Base-by-base conservation (phyloP, 2,113 vertebrate genomes). In the Anhinga anhinga region DNA sequence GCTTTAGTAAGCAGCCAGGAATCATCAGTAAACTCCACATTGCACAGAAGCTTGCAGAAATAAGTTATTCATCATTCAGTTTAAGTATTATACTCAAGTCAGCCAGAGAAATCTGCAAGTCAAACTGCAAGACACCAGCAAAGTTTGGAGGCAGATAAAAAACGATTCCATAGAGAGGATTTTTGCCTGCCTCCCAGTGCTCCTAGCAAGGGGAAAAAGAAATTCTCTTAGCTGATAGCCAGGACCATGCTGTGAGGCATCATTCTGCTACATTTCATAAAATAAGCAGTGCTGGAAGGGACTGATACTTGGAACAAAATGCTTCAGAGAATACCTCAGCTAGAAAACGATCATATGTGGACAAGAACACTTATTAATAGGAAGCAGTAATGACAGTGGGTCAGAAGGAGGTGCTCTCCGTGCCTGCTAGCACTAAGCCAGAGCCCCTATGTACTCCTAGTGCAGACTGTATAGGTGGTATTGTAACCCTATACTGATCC, bases 51-150 rank as follows among this genome's bases (percentile, higher is more conserved):
- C 50, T 80, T 70, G 45, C 42, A 94, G 47, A 94, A 97, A 17
- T 76, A 92, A 78, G 66, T 76, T 66, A 77, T 66, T 38, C 40
- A 47, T 87, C 53, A 77, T 42, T 93, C 49, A 65, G 20, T 72
- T 79, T 44, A 91, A 89, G 58, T 61, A 95, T 84, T 72, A 85
- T 36, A 79, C 62, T 85, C 55, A 76, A 86, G 65, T 58, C 58
- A 90, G 50, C 53, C 53, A 90, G 67, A 77, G n/a, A 94, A 96
- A 90, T 91, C 70, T 94, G 67, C 87, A 91, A 95, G 70, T 93
- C 74, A 87, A 86, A 86, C 59, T 90, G 49, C 58, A 94, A 94
- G 55, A 70, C 62, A 90, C 17, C 70, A 84, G 80, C 25, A 73
- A 95, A 70, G 45, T 88, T 66, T 74, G 58, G 58, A 96, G 23